Evolutionary conservation across 2,888 invertebrate genomes (phyloP), one percentile per base, ranked within the genome.

Genomic region (Neoaliturus tenellus): DNA sequence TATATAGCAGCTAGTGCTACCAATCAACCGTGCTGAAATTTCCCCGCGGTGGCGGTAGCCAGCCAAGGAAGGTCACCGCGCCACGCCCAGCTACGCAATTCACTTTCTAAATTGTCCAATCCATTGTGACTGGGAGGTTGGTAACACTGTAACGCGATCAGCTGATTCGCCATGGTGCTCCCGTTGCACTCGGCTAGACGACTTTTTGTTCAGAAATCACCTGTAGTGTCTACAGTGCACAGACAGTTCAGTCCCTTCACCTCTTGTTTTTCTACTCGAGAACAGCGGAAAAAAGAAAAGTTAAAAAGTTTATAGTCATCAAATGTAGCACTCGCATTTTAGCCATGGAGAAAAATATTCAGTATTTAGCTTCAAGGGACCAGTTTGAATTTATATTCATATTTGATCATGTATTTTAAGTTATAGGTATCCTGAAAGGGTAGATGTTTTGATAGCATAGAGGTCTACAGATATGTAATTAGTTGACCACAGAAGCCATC

Each of bases 71-170:
- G 71, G 71, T 71, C 71, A 71, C 71, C 71, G 25, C 71, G 33
- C 71, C 71, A 71, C 71, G 71, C 71, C 71, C 71, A 33, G 41
- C 41, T 71, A 41, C 41, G 71, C 41, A 71, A 71, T 71, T 35
- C 71, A 71, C 71, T 71, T 71, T 71, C 71, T 71, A 71, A 71
- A 71, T 71, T 71, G 71, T 71, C 71, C 71, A 71, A 71, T 12
- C 71, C 71, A 71, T 71, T 71, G 71, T 71, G 33, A 71, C 71
- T 71, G 23, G 69, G 12, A 39, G 28, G 71, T 71, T 71, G 35
- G 71, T 39, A 71, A 44, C 44, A 44, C 12, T 44, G 44, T 44
- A 44, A 71, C 71, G 33, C 71, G 33, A 71, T 71, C 71, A 35
- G 39, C 23, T 23, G 71, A 71, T 71, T 71, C 33, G 71, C 71